Base-by-base conservation (phyloP, 2,113 vertebrate species). In the Echinops telfairi region DNA sequence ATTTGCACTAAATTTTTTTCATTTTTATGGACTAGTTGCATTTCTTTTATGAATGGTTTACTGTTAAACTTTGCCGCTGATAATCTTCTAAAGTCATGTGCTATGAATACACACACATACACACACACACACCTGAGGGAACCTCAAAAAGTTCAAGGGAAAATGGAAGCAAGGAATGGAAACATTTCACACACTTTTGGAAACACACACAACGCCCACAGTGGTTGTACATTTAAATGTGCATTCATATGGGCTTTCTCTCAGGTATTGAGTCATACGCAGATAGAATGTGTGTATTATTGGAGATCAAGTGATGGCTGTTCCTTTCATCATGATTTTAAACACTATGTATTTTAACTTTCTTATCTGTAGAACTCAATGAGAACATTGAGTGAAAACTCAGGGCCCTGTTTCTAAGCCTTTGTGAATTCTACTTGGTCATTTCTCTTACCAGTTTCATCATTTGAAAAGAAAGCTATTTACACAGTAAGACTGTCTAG, bases 21-120 rank as follows among this genome's bases (percentile, higher is more conserved):
- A 0, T 75, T n/a, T 83, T 94, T 89, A 11, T 73, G 3, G 6
- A 19, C 5, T 78, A 38, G 25, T 36, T 85, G 4, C 82, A 38
- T 77, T 83, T 90, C 15, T 80, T 40, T 89, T 94, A 1, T 83
- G 43, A 80, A 47, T 90, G 90, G 0, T 92, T 92, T 80, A 15
- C 71, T 75, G 14, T 88, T 38, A 29, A 0, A 16, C 23, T 2
- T 57, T 93, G 38, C 22, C 27, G 40, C 0, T 25, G 43, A 9
- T 71, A 70, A 64, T 90, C 9, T 5, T 79, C 27, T 70, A 23
- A 83, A 86, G 17, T 40, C 68, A 10, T 62, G 11, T 25, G 4
- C 66, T 31, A 23, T 40, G 40, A 40, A 40, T 40, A 40, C 40
- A 40, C 40, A 40, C 40, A 40, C 40, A 40, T 7, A 40, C 40